These are phyloP conservation scores for Caerostris darwini DNA, from an alignment of 1,140 invertebrate genomes.

Conservation along the genomic window DNA sequence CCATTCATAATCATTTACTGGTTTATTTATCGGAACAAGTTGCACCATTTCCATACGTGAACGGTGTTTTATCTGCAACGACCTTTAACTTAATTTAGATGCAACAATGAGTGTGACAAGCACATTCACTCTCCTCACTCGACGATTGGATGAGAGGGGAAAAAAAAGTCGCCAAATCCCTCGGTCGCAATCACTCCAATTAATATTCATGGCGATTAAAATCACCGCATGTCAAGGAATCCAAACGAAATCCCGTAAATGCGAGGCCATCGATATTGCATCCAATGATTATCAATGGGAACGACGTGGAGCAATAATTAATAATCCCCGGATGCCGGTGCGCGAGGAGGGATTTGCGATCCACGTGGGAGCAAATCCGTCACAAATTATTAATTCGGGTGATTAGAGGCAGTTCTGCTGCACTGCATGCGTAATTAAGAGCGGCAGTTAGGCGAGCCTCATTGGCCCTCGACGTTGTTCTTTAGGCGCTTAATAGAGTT, in stretches of 20 bases:
- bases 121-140: no score
- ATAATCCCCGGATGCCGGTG: background rate
- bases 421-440: constrained; percentile 22
- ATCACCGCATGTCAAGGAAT: background rate
- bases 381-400: constrained; percentile 30
- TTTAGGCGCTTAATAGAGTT: constrained; percentile 12
- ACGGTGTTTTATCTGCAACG: no score
- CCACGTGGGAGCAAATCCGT: background rate
- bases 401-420: constrained; percentile 13
- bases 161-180: no score
- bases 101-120: no score
- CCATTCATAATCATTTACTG: no score
- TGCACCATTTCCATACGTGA: no score
- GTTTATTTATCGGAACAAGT: no score
- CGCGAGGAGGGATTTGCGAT: background rate
- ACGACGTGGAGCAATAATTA: constrained; percentile 22
- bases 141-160: no score
- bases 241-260: background rate
- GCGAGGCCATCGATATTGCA: background rate
- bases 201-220: constrained; percentile 34
- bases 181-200: background rate
- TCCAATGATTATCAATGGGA: constrained; percentile 18
- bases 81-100: no score
- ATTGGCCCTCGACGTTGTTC: background rate
- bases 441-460: background rate